Evolutionary conservation across 2,888 invertebrate species (phyloP).

Genomic region (Schizotus pectinicornis): DNA sequence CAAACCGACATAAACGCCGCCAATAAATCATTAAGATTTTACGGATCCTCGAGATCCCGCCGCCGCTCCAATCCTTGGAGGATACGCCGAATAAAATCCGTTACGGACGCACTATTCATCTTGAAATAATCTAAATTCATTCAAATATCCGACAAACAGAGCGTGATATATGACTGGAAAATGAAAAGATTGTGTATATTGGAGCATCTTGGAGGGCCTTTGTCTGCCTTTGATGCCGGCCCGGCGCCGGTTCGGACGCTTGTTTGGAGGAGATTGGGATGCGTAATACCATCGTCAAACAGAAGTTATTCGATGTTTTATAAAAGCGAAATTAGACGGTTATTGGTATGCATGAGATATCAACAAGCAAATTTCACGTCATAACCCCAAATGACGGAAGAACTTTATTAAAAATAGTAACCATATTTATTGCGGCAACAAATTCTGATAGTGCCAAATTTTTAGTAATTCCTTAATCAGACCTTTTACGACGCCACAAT

Average conservation of each 20-base stretch:
- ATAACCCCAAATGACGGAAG: not conserved
- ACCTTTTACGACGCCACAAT: too few species aligned
- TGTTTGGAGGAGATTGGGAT: constrained; percentile 39
- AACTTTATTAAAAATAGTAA: constrained; percentile 22
- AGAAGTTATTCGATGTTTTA: constrained; percentile 43
- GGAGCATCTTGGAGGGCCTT: constrained; percentile 32
- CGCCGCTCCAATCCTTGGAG: not conserved
- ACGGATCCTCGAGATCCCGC: not conserved
- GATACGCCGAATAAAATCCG: not conserved
- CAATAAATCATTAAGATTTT: constrained; percentile 19
- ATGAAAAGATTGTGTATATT: constrained; percentile 36
- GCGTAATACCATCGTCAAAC: constrained; percentile 46
- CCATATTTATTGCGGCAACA: constrained; percentile 12
- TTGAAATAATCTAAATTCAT: constrained; percentile 51
- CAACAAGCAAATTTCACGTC: constrained; percentile 33
- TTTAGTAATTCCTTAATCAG: too few species aligned
- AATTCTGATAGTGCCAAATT: constrained; percentile 16
- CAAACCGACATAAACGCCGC: constrained; percentile 13
- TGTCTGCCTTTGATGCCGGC: constrained; percentile 42
- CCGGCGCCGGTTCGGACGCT: constrained; percentile 42
- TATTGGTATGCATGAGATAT: constrained; percentile 31
- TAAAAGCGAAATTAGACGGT: constrained; percentile 34
- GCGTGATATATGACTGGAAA: constrained; percentile 44
- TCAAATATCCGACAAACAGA: constrained; percentile 46
- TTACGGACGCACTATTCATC: constrained; percentile 39